These are phyloP conservation scores for Calidris pygmaea DNA, from an alignment of 2,113 vertebrate genomes.

Conservation along the genomic window DNA sequence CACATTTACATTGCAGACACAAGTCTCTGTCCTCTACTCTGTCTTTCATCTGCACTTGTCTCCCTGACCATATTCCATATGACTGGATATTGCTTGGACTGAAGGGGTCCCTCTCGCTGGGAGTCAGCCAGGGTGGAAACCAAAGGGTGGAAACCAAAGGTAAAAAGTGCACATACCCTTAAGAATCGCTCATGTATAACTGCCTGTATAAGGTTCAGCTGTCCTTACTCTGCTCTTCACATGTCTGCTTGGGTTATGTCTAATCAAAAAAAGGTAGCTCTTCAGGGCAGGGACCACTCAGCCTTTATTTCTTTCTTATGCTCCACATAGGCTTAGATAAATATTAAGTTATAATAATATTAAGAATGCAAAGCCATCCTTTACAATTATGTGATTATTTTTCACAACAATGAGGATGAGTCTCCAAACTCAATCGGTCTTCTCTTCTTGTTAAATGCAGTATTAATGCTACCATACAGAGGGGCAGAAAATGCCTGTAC, in stretches of 20 bases:
- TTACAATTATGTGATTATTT: background rate
- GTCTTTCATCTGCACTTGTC: background rate
- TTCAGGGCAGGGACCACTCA: background rate
- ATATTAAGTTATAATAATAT: background rate
- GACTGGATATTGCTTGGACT: rapidly evolving
- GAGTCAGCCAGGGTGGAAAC: background rate
- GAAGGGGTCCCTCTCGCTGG: background rate
- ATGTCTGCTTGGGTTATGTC: background rate
- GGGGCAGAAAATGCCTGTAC: background rate
- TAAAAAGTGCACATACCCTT: background rate
- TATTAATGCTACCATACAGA: background rate
- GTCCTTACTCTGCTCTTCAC: background rate
- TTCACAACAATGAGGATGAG: background rate
- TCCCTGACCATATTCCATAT: background rate
- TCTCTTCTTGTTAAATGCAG: background rate
- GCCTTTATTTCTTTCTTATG: background rate
- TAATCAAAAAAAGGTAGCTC: background rate
- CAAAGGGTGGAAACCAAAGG: background rate
- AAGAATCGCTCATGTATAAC: background rate
- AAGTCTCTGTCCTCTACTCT: background rate
- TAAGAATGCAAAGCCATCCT: background rate
- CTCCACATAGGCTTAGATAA: background rate
- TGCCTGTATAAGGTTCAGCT: background rate
- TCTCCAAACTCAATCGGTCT: slow-evolving; percentile 23
- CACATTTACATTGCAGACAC: background rate